These are phyloP conservation scores for Gopherus flavomarginatus DNA, from an alignment of 2,113 vertebrate species.

Conservation along the genomic window DNA sequence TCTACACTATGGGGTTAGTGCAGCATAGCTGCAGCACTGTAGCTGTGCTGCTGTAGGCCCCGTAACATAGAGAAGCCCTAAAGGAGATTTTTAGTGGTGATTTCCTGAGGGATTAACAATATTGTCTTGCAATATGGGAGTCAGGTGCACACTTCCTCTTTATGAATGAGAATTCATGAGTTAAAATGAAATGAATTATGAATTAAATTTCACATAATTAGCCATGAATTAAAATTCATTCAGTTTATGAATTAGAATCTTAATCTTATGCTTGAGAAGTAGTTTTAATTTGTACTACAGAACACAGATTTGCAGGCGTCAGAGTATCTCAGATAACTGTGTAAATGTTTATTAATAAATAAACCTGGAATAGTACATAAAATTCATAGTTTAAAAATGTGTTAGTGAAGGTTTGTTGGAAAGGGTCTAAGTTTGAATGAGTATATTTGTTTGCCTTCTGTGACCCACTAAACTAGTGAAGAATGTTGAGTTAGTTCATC, in stretches of 20 bases:
- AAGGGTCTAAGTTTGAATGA: not conserved
- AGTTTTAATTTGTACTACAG: not conserved
- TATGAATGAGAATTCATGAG: not conserved
- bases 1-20: not conserved
- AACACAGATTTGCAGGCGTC: conserved; percentile 14
- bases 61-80: not conserved
- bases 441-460: fast-evolving
- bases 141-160: conserved; percentile 31
- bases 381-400: not conserved
- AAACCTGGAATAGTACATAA: not conserved
- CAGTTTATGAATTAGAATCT: conserved; percentile 24
- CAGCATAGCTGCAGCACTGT: not conserved
- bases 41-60: not conserved
- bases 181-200: conserved; percentile 33
- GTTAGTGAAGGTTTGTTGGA: not conserved
- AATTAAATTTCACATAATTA: conserved; percentile 66
- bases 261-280: conserved; percentile 19
- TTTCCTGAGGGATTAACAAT: conserved; percentile 18
- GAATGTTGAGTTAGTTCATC: not conserved
- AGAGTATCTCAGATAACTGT: not conserved
- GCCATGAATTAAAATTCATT: conserved; percentile 70
- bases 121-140: conserved; percentile 39
- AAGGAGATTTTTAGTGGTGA: conserved; percentile 37
- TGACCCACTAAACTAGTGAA: not conserved
- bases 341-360: not conserved